Evolutionary conservation across 2,113 vertebrate species (phyloP).

Genomic region (Antechinus stuartii): DNA sequence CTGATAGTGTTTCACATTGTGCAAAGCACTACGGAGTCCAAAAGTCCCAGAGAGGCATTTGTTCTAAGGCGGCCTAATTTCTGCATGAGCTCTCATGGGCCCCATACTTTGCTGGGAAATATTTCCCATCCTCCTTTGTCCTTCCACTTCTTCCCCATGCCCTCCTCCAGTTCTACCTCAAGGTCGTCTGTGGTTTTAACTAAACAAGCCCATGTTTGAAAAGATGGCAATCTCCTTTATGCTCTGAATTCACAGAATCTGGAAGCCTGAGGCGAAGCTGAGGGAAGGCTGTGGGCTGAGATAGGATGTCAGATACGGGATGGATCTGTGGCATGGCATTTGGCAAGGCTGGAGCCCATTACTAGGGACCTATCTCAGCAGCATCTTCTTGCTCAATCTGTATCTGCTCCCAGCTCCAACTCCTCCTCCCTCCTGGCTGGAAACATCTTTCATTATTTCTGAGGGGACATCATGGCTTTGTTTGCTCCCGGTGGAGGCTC

Average conservation of each 20-base stretch:
- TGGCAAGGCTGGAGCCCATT: neutral
- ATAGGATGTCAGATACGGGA: neutral
- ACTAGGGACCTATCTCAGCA: neutral
- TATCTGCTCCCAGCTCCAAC: neutral
- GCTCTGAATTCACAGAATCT: neutral
- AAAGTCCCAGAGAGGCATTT: neutral
- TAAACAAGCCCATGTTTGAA: neutral
- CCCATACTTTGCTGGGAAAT: neutral
- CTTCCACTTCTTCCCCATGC: neutral
- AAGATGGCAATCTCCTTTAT: neutral
- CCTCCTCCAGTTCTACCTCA: neutral
- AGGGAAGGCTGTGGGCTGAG: neutral
- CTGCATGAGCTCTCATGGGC: neutral
- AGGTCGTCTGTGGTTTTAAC: neutral
- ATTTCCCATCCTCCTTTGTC: neutral
- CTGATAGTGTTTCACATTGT: neutral
- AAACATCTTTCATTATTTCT: neutral
- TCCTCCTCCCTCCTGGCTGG: neutral
- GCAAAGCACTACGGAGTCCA: neutral
- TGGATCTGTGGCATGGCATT: neutral
- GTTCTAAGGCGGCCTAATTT: neutral
- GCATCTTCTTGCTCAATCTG: neutral
- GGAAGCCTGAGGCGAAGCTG: neutral
- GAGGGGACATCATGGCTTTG: neutral
- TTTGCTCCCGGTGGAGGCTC: too few species aligned